Percentiles rank a stretch among this genome's conserved stretches.
Evolutionary conservation across 2,113 vertebrate species (phyloP).

Genomic region (Chlorodrepanis virens): DNA sequence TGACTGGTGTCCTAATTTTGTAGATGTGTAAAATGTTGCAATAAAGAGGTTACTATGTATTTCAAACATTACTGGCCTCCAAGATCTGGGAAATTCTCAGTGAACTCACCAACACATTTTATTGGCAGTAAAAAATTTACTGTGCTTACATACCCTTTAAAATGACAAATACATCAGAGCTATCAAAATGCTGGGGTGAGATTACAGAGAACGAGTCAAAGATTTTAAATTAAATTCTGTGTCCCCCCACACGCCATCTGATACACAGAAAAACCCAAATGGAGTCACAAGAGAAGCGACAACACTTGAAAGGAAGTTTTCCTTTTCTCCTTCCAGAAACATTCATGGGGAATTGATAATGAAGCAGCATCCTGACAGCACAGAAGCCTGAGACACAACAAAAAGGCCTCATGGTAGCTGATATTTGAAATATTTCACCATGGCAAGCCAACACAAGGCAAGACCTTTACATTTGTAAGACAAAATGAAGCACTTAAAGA

Average conservation of each 20-base stretch:
- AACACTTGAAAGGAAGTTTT: neutral
- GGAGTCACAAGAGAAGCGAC: neutral
- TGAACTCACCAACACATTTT: constrained; percentile 64
- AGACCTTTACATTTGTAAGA: neutral
- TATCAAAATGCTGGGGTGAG: neutral
- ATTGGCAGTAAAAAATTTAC: constrained; percentile 60
- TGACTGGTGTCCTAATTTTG: constrained; percentile 26
- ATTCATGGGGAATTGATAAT: neutral
- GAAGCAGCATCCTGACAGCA: neutral
- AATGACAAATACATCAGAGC: constrained; percentile 34
- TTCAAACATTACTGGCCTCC: constrained; percentile 64
- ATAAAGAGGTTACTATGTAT: constrained; percentile 72
- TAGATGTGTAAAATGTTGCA: constrained; percentile 55
- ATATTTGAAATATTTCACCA: neutral
- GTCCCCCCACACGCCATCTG: neutral
- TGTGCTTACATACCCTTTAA: constrained; percentile 63
- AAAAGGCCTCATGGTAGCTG: neutral
- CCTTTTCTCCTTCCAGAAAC: neutral
- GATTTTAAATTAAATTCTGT: neutral
- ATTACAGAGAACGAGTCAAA: neutral
- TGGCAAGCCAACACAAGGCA: neutral
- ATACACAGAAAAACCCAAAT: neutral
- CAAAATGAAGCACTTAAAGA: neutral
- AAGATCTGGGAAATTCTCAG: constrained; percentile 61
- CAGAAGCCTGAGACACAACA: neutral